Percentiles rank a stretch among this genome's conserved stretches.
Conservation (phyloP, 2,888 invertebrate species). For the Metallyticus violacea region DNA sequence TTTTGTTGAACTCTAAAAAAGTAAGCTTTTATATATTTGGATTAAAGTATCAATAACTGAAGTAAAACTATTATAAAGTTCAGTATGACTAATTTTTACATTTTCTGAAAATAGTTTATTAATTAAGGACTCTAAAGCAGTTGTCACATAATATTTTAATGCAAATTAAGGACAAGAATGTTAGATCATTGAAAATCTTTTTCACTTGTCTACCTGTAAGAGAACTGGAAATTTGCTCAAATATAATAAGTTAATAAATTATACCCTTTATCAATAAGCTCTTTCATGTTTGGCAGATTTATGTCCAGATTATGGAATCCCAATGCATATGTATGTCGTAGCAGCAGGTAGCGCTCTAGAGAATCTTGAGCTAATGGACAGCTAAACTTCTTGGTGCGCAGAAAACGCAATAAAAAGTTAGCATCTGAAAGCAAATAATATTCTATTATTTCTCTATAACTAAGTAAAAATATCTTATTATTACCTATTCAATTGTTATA, state of each 20-base stretch:
- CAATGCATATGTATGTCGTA: slow-evolving; percentile 42
- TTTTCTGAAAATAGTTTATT: too few species aligned
- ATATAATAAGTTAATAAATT: not conserved
- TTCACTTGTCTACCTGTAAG: too few species aligned
- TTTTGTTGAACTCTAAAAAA: too few species aligned
- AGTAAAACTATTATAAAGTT: too few species aligned
- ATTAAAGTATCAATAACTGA: too few species aligned
- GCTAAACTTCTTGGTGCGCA: slow-evolving; percentile 44
- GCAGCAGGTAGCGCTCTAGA: slow-evolving; percentile 44
- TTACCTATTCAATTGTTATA: not conserved
- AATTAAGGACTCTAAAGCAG: too few species aligned
- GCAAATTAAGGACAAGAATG: too few species aligned
- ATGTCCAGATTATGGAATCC: slow-evolving; percentile 44
- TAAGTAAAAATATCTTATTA: not conserved
- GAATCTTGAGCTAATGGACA: slow-evolving; percentile 43
- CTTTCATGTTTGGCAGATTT: slow-evolving; percentile 41
- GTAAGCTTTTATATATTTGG: too few species aligned
- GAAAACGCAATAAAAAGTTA: slow-evolving; percentile 53
- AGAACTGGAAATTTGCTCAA: not conserved
- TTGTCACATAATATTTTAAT: too few species aligned
- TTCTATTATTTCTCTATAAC: too few species aligned
- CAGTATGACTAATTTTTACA: too few species aligned
- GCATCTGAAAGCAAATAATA: slow-evolving; percentile 36
- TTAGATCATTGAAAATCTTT: too few species aligned
- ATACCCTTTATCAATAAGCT: slow-evolving; percentile 38